Conservation (phyloP, 2,888 invertebrate genomes). For the Nemotelus nigrinus region DNA sequence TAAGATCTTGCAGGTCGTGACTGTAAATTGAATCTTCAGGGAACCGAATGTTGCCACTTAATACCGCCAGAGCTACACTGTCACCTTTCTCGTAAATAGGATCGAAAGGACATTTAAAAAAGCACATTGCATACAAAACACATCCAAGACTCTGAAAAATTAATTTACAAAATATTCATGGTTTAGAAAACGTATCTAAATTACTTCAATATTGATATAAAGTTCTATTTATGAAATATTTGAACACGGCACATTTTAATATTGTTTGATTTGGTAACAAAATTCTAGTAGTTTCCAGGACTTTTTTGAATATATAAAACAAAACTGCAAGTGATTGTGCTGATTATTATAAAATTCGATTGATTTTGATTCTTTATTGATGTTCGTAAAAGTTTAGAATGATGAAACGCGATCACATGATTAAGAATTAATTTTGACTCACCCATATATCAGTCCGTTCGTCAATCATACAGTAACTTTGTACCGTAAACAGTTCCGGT, state of each 20-base stretch:
- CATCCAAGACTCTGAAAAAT: slow-evolving; percentile 82
- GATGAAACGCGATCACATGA: too few relatives aligned
- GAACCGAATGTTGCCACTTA: slow-evolving; percentile 78
- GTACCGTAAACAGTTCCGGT: slow-evolving; percentile 87
- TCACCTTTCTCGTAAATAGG: slow-evolving; percentile 84
- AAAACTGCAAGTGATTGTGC: too few relatives aligned
- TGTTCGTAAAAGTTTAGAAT: too few relatives aligned
- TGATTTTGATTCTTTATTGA: too few relatives aligned
- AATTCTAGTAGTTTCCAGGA: too few relatives aligned
- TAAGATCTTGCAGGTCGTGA: slow-evolving; percentile 76
- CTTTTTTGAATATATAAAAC: too few relatives aligned
- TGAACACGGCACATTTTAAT: too few relatives aligned
- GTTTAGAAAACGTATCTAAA: too few relatives aligned
- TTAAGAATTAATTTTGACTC: slow-evolving; percentile 9
- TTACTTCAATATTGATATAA: too few relatives aligned
- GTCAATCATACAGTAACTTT: slow-evolving; percentile 81
- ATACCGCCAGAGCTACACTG: slow-evolving; percentile 85
- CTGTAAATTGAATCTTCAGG: slow-evolving; percentile 75
- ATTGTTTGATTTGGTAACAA: too few relatives aligned
- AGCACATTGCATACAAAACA: slow-evolving; percentile 84
- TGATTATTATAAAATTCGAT: too few relatives aligned
- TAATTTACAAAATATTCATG: slow-evolving; percentile 33
- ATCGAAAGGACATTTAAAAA: slow-evolving; percentile 87
- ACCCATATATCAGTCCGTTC: slow-evolving; percentile 88
- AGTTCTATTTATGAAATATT: too few relatives aligned